Conservation (phyloP, 2,888 invertebrate species). For the Automeris io region DNA sequence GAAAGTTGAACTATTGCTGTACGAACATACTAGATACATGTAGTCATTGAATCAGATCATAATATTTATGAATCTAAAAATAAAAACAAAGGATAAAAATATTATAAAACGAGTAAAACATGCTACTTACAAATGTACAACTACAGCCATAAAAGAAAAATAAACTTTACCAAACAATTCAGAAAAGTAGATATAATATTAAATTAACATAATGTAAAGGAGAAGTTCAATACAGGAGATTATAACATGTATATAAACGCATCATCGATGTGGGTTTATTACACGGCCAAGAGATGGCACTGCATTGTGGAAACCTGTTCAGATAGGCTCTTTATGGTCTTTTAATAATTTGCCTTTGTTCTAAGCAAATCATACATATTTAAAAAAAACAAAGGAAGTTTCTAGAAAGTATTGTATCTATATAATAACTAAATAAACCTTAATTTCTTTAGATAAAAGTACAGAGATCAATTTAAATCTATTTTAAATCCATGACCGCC, state of each 20-base stretch:
- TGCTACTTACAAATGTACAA: background rate
- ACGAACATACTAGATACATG: background rate
- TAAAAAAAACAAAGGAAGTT: too few relatives aligned
- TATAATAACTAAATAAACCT: too few relatives aligned
- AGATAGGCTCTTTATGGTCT: background rate
- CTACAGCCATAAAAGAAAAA: background rate
- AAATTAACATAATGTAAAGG: background rate
- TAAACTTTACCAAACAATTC: background rate
- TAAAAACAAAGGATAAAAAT: too few relatives aligned
- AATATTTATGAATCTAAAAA: too few relatives aligned
- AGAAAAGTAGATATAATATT: background rate
- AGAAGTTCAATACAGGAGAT: background rate
- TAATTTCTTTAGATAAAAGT: too few relatives aligned
- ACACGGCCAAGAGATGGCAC: conserved; percentile 12
- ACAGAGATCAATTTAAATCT: too few relatives aligned
- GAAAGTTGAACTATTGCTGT: too few relatives aligned
- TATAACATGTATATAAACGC: conserved; percentile 3
- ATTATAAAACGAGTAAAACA: background rate
- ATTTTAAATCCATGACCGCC: background rate
- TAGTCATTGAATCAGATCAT: background rate
- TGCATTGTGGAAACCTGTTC: conserved; percentile 19
- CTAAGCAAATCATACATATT: too few relatives aligned
- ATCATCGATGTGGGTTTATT: conserved; percentile 6
- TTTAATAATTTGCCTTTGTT: too few relatives aligned
- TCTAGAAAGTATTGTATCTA: too few relatives aligned